phyloP scores from a whole-genome alignment of 2,888 invertebrate species.

The Cantharis nigra region DNA sequence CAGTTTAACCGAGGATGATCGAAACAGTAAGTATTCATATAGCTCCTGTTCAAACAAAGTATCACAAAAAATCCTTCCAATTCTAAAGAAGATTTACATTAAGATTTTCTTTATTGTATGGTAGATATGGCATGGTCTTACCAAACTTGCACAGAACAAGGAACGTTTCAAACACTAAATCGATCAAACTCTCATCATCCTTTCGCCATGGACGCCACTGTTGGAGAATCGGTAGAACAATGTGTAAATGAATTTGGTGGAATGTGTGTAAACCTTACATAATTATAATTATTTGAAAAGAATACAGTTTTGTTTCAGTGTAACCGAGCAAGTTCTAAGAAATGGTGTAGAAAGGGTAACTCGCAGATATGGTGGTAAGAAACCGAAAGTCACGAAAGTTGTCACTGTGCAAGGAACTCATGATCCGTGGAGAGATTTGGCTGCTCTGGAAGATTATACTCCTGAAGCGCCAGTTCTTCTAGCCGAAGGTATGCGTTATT shows the following conservation, averaged over 20 bases:
- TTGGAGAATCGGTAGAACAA: constrained; percentile 4
- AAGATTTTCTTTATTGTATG: too few relatives aligned
- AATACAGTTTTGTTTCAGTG: not conserved
- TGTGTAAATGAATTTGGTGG: not conserved
- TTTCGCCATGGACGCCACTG: not conserved
- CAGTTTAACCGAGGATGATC: too few relatives aligned
- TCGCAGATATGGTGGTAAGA: constrained; percentile 9
- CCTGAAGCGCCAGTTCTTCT: constrained; percentile 1
- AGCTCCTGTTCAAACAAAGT: too few relatives aligned
- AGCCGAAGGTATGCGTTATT: not conserved
- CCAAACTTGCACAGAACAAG: constrained; percentile 5
- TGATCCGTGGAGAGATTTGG: constrained; percentile 8
- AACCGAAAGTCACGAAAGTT: constrained; percentile 4
- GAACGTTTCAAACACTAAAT: constrained; percentile 9
- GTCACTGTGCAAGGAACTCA: constrained; percentile 4
- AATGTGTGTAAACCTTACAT: not conserved
- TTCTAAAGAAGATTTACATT: too few relatives aligned
- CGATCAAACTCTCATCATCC: constrained; percentile 1
- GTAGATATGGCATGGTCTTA: not conserved
- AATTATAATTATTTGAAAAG: too few relatives aligned
- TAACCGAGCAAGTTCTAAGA: not conserved
- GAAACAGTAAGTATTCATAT: too few relatives aligned
- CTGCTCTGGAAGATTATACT: not conserved
- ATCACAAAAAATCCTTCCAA: too few relatives aligned
- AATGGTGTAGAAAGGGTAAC: not conserved